These are phyloP conservation scores for Hesperia comma DNA, from an alignment of 2,888 invertebrate species.

Conservation along the genomic window DNA sequence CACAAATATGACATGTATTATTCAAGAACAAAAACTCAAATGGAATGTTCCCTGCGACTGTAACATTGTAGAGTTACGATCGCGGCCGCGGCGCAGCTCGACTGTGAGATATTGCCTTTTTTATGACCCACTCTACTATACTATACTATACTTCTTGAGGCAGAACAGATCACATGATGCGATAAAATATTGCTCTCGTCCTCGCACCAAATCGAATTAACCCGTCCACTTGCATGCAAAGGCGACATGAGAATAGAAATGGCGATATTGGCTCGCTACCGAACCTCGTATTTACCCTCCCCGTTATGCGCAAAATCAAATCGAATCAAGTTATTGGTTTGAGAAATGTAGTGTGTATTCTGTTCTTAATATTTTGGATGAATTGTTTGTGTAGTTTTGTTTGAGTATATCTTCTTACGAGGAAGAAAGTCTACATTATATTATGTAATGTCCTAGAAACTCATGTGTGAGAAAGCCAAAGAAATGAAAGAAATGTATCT, in stretches of 20 bases:
- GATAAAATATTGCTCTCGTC: conserved; percentile 82
- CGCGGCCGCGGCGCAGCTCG: conserved; percentile 77
- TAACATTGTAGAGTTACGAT: conserved; percentile 83
- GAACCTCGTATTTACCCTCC: conserved; percentile 67
- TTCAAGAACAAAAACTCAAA: conserved; percentile 65
- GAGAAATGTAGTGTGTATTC: conserved; percentile 32
- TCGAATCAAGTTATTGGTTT: conserved; percentile 34
- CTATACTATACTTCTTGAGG: conserved; percentile 68
- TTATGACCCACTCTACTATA: conserved; percentile 82
- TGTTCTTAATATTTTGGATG: conserved; percentile 25
- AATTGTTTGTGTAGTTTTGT: conserved; percentile 10
- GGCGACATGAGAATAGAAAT: conserved; percentile 78
- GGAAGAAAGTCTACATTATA: too few relatives aligned
- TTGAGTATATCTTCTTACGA: background rate
- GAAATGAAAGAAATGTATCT: too few relatives aligned
- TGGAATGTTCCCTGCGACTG: conserved; percentile 64
- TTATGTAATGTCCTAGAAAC: too few relatives aligned
- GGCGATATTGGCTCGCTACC: conserved; percentile 69
- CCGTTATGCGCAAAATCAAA: conserved; percentile 52
- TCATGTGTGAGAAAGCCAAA: too few relatives aligned
- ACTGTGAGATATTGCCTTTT: conserved; percentile 84
- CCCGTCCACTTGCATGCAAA: conserved; percentile 83
- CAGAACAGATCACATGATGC: conserved; percentile 83
- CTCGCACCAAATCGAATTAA: conserved; percentile 81
- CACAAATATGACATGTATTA: conserved; percentile 35